A percentile compares a stretch with the other conserved stretches of the same genome.
Conservation (phyloP, 2,888 invertebrate species). For the Glaucopsyche alexis region DNA sequence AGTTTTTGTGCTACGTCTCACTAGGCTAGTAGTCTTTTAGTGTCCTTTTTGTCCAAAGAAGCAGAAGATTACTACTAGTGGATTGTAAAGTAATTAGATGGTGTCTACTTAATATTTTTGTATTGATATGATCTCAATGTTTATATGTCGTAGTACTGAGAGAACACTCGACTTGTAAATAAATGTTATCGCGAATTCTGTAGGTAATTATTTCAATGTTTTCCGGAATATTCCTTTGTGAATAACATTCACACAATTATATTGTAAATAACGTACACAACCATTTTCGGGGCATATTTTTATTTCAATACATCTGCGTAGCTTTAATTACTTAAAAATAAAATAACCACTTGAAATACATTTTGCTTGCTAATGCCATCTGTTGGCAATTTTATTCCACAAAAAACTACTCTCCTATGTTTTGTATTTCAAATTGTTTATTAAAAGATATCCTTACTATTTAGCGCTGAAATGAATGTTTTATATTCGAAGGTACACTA, state of each 20-base stretch:
- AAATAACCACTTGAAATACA: background rate
- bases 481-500: background rate
- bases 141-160: conserved; percentile 28
- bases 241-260: conserved; percentile 11
- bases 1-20: background rate
- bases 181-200: background rate
- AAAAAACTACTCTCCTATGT: background rate
- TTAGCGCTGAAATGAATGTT: background rate
- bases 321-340: background rate
- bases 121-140: conserved; percentile 43
- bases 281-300: background rate
- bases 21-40: background rate
- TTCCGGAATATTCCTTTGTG: background rate
- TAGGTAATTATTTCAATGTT: background rate
- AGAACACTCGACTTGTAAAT: background rate
- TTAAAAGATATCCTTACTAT: background rate
- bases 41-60: conserved; percentile 1
- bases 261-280: too few species aligned
- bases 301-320: background rate
- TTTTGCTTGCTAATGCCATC: too few species aligned
- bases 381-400: too few species aligned
- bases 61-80: background rate
- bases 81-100: conserved; percentile 10
- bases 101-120: conserved; percentile 43
- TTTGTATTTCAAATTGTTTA: background rate